Conservation (phyloP, 2,797 vertebrate genomes). For the Microcaecilia unicolor region DNA sequence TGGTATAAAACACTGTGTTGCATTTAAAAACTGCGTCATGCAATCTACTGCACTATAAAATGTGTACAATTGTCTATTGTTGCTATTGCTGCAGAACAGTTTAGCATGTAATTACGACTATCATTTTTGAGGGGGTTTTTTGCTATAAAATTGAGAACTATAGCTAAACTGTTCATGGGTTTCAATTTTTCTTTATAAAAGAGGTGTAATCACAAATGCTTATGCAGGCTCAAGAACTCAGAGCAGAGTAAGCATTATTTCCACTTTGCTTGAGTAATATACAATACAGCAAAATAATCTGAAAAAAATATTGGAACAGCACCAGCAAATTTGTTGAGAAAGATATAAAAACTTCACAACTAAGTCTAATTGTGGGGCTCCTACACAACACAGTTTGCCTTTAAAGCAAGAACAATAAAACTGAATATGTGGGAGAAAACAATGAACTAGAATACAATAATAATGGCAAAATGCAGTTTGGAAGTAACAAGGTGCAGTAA, state of each 20-base stretch:
- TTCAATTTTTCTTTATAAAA: conserved; percentile 12
- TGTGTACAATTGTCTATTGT: neutral
- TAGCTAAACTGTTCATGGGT: neutral
- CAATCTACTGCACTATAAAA: neutral
- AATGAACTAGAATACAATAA: conserved; percentile 12
- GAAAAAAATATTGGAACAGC: conserved; percentile 11
- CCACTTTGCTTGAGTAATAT: conserved; percentile 1
- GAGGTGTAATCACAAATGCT: conserved; percentile 1
- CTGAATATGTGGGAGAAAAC: neutral
- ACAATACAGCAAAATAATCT: neutral
- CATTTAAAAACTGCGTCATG: neutral
- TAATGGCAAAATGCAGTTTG: conserved; percentile 6
- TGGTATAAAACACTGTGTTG: neutral
- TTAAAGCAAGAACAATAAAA: conserved; percentile 2
- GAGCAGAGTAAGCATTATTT: conserved; percentile 7
- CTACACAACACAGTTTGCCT: accelerated
- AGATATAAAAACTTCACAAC: conserved; percentile 12
- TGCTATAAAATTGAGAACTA: neutral
- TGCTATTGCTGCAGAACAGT: neutral
- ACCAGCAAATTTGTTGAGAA: conserved; percentile 10
- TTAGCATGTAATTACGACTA: neutral
- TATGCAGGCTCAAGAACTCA: neutral
- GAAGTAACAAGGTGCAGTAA: too few species aligned
- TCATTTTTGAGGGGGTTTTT: neutral
- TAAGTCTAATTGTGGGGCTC: conserved; percentile 12